Evolutionary conservation across 2,888 invertebrate species (phyloP).

Genomic region (Lissocephala sabroskyi): DNA sequence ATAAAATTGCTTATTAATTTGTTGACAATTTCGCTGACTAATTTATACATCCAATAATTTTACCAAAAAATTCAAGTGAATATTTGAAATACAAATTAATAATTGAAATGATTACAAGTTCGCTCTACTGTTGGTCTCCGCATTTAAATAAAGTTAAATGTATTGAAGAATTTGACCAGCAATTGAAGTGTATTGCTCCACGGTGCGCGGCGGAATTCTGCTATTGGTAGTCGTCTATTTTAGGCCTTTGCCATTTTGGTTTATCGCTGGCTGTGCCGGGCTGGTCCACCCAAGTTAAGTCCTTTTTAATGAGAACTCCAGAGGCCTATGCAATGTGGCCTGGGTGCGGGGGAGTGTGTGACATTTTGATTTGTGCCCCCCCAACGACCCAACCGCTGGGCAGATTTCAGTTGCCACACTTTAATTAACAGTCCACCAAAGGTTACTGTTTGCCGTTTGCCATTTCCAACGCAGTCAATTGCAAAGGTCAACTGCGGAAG

Average conservation of each 20-base stretch:
- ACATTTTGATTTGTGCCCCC: slow-evolving; percentile 26
- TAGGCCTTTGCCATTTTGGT: slow-evolving; percentile 44
- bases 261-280: slow-evolving; percentile 17
- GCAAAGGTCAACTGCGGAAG: slow-evolving; percentile 46
- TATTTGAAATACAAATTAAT: too few relatives aligned
- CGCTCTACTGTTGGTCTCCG: too few relatives aligned
- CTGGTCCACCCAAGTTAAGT: slow-evolving; percentile 7
- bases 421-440: slow-evolving; percentile 28
- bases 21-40: too few relatives aligned
- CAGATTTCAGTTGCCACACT: slow-evolving; percentile 41
- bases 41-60: too few relatives aligned
- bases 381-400: slow-evolving; percentile 14
- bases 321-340: not conserved
- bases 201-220: too few relatives aligned
- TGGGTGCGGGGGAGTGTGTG: slow-evolving; percentile 10
- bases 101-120: too few relatives aligned
- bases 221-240: slow-evolving; percentile 25
- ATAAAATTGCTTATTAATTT: too few relatives aligned
- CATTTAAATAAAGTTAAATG: too few relatives aligned
- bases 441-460: not conserved
- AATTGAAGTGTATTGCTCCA: too few relatives aligned
- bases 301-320: slow-evolving; percentile 21
- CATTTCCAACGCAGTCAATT: not conserved
- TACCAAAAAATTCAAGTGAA: too few relatives aligned
- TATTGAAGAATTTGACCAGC: too few relatives aligned